Percentiles rank a stretch among this genome's conserved stretches.
Evolutionary conservation across 2,888 invertebrate species (phyloP).

Genomic region (Euzetes globulus): DNA sequence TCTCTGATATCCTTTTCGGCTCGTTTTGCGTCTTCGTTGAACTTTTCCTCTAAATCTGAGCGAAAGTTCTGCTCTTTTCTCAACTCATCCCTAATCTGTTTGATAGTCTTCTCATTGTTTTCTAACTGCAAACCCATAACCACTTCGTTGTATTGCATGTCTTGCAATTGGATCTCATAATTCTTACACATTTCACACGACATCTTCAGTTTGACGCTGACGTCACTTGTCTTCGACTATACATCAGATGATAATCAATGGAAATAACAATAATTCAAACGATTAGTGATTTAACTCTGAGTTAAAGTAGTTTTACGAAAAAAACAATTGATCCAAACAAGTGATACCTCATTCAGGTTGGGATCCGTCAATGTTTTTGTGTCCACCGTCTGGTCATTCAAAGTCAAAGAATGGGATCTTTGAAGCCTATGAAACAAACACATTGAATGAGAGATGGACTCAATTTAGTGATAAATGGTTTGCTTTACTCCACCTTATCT

Average conservation of each 20-base stretch:
- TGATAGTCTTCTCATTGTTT: conserved; percentile 52
- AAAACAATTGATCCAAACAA: not conserved
- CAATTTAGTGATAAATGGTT: not conserved
- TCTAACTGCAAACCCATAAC: conserved; percentile 46
- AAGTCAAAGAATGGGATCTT: conserved; percentile 8
- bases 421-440: not conserved
- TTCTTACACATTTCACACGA: conserved; percentile 79
- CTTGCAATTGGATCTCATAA: conserved; percentile 73
- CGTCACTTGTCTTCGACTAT: not conserved
- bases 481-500: not conserved
- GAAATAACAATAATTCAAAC: not conserved
- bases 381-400: not conserved
- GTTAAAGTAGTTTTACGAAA: not conserved
- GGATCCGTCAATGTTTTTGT: not conserved
- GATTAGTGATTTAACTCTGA: not conserved
- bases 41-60: conserved; percentile 67
- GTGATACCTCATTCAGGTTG: not conserved
- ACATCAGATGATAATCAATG: not conserved
- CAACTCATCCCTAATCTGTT: conserved; percentile 59
- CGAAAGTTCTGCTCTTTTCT: conserved; percentile 64
- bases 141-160: conserved; percentile 57
- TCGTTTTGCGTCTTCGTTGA: conserved; percentile 66
- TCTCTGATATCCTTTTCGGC: conserved; percentile 59
- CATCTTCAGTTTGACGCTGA: conserved; percentile 22
- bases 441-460: not conserved